These are phyloP conservation scores for Poecile atricapillus DNA, from an alignment of 2,113 vertebrate species.

Conservation along the genomic window DNA sequence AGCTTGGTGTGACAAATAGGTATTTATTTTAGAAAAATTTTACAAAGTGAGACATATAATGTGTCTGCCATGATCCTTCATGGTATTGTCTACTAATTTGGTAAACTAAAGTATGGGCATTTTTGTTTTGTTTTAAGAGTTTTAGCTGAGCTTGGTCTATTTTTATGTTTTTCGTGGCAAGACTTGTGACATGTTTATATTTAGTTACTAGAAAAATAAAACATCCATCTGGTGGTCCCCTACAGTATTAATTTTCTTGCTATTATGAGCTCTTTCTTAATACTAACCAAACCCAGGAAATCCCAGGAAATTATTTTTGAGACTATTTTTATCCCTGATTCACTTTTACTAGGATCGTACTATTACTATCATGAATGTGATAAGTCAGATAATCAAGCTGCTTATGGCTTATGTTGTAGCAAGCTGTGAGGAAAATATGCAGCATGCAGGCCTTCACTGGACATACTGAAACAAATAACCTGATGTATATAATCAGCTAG, in stretches of 20 bases:
- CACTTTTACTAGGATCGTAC: conserved; percentile 36
- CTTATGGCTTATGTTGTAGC: conserved; percentile 36
- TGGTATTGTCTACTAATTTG: neutral
- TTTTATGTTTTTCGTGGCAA: conserved; percentile 7
- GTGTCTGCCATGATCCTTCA: neutral
- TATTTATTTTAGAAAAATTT: neutral
- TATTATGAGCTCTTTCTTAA: conserved; percentile 61
- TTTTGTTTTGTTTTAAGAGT: conserved; percentile 8
- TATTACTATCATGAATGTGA: neutral
- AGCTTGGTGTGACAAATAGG: neutral
- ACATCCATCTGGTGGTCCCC: conserved; percentile 56
- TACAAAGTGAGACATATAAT: neutral
- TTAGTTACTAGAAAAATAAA: conserved; percentile 53
- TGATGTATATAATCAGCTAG: conserved; percentile 2
- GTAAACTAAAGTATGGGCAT: neutral
- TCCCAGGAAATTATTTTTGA: conserved; percentile 64
- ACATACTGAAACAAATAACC: neutral
- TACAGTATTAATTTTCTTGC: conserved; percentile 52
- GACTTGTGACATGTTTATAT: conserved; percentile 47
- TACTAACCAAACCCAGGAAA: conserved; percentile 64
- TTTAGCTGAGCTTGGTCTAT: conserved; percentile 44
- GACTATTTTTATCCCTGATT: conserved; percentile 56
- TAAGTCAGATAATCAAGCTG: conserved; percentile 44
- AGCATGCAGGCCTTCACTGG: neutral
- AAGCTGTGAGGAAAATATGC: conserved; percentile 22